Base-by-base conservation (phyloP, 2,888 invertebrate species). In the Heteromyza rotundicornis region DNA sequence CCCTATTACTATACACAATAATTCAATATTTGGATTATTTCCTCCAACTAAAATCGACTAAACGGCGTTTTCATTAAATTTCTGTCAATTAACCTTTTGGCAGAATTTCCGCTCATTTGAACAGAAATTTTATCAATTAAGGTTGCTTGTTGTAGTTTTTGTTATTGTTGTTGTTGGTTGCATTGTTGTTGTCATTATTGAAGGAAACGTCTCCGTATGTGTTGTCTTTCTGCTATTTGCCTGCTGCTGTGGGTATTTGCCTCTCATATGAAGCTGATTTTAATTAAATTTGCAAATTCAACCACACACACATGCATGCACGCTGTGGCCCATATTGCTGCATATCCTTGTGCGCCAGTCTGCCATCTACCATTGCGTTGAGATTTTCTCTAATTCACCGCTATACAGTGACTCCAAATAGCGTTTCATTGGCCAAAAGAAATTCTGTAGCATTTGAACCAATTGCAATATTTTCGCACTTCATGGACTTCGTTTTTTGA, bases 271-370 rank as follows among this genome's bases (percentile, higher is more conserved):
- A 60, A 67, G 64, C 64, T 68, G 68, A 72, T 67, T 76, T 71
- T 69, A 73, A 71, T 73, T 76, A 71, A 75, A 74, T 74, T 74
- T 76, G 69, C 71, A 75, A 75, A 76, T 74, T 73, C 67, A 72
- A 73, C 70, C 70, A 54, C 63, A 65, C 59, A 64, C 54, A 62
- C 27, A 54, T 40, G 44, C 23, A 49, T 16, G 55, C 44, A 56
- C 32, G 27, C 27, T 59, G 16, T 16, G 32, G 32, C 36, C 22
- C 32, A 20, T n/a, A 27, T n/a, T 36, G 16, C 14, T 35, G 27
- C n/a, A 17, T 24, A n/a, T n/a, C 10, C 24, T 32, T 12, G 1
- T 20, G 24, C 64, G 63, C 64, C 64, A 64, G 60, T 63, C 64
- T 61, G 57, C 58, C 47, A 55, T 36, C 51, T 55, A 47, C 54